A percentile compares a stretch with the other conserved stretches of the same genome.
These are phyloP conservation scores for Meloidogyne chitwoodi DNA, from an alignment of 1,140 invertebrate genomes.

Conservation along the genomic window DNA sequence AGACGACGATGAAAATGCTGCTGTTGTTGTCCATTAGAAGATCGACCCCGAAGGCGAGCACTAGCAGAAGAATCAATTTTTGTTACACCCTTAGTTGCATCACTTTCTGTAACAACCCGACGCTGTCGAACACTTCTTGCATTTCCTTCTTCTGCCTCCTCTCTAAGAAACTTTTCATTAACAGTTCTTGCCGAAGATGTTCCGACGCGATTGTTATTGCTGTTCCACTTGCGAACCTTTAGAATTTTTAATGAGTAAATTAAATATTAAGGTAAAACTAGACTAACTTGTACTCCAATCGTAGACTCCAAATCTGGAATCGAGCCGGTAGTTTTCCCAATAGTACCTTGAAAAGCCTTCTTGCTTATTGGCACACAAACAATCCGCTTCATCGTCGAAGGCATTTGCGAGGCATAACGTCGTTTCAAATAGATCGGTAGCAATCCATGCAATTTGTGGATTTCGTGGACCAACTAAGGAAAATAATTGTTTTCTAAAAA, in stretches of 20 bases:
- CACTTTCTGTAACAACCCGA: background rate
- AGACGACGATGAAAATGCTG: background rate
- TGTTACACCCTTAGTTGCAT: background rate
- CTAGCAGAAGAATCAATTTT: background rate
- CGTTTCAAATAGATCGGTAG: background rate
- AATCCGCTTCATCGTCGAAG: background rate
- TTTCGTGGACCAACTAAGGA: background rate
- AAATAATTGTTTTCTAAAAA: background rate
- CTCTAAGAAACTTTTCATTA: background rate
- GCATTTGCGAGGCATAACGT: background rate
- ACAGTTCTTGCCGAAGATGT: background rate
- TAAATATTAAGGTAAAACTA: too few relatives aligned
- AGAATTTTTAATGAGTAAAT: background rate
- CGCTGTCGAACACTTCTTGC: background rate
- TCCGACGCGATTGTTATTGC: background rate
- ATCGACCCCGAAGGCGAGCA: background rate
- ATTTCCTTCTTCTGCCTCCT: background rate
- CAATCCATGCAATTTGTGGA: background rate
- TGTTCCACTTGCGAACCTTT: background rate
- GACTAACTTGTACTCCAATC: background rate
- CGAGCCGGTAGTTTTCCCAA: background rate
- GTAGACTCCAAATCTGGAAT: background rate
- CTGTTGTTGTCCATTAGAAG: background rate
- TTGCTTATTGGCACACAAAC: background rate
- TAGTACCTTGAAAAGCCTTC: background rate